These are phyloP conservation scores for Eilema depressum DNA, from an alignment of 2,888 invertebrate species.

Conservation along the genomic window DNA sequence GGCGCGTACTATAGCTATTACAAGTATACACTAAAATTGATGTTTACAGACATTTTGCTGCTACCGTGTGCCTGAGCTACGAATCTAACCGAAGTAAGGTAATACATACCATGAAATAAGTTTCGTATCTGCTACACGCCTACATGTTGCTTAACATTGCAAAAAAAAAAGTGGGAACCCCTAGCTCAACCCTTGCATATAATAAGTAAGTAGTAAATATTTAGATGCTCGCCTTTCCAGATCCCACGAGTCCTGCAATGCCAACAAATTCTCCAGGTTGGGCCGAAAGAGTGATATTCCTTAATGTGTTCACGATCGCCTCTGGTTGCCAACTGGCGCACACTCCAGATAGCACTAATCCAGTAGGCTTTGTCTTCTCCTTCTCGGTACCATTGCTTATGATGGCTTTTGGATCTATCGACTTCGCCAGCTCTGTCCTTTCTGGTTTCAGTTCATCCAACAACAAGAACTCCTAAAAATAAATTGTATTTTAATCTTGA, in stretches of 20 bases:
- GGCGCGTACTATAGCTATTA: no score
- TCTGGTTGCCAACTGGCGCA: slow-evolving; percentile 79
- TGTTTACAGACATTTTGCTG: neutral
- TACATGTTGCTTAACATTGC: neutral
- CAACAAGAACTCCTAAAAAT: slow-evolving; percentile 74
- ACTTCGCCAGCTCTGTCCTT: slow-evolving; percentile 57
- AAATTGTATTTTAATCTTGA: neutral
- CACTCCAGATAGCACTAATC: slow-evolving; percentile 72
- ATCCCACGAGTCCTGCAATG: slow-evolving; percentile 92
- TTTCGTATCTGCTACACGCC: no score
- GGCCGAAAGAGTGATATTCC: slow-evolving; percentile 81
- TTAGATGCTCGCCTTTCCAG: slow-evolving; percentile 87
- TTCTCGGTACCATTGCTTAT: slow-evolving; percentile 65
- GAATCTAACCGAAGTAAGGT: neutral
- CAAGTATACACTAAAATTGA: no score
- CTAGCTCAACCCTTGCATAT: neutral
- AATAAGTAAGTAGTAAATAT: no score
- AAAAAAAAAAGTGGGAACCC: no score
- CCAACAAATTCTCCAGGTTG: slow-evolving; percentile 88
- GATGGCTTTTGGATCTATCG: slow-evolving; percentile 53
- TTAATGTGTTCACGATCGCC: slow-evolving; percentile 85
- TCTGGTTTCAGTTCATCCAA: slow-evolving; percentile 74
- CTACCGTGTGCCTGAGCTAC: neutral
- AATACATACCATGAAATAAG: no score
- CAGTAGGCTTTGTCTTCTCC: slow-evolving; percentile 63